Evolutionary conservation across 2,113 vertebrate species (phyloP).

Genomic region (Lycaon pictus): DNA sequence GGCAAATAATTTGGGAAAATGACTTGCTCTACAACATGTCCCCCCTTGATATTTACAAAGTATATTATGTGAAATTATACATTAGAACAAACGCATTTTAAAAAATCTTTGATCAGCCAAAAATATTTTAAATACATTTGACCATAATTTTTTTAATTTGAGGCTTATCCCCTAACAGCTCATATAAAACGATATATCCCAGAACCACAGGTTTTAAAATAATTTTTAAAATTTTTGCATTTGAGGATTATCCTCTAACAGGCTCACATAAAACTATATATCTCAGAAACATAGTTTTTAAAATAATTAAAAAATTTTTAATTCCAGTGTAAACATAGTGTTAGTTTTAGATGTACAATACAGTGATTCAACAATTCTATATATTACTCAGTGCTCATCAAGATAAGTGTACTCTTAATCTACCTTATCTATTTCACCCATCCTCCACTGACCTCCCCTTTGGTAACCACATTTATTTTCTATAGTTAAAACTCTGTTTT

Average conservation of each 20-base stretch:
- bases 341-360: neutral
- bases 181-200: neutral
- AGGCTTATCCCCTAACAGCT: neutral
- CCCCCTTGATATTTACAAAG: neutral
- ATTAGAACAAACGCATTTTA: neutral
- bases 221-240: neutral
- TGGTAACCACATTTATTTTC: neutral
- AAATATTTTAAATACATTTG: conserved; percentile 10
- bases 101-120: neutral
- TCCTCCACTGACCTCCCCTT: neutral
- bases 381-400: neutral
- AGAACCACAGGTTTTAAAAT: neutral
- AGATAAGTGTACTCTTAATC: neutral
- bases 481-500: neutral
- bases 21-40: neutral
- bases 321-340: neutral
- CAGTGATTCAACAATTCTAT: neutral
- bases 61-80: neutral
- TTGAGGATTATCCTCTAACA: neutral
- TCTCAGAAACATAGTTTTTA: neutral
- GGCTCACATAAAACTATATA: neutral
- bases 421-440: neutral
- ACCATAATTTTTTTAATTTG: neutral
- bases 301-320: neutral
- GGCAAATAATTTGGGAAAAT: conserved; percentile 13